Percentiles rank a stretch among this genome's conserved stretches.
phyloP scores from a whole-genome alignment of 2,797 vertebrate species.

The Vireo griseus region DNA sequence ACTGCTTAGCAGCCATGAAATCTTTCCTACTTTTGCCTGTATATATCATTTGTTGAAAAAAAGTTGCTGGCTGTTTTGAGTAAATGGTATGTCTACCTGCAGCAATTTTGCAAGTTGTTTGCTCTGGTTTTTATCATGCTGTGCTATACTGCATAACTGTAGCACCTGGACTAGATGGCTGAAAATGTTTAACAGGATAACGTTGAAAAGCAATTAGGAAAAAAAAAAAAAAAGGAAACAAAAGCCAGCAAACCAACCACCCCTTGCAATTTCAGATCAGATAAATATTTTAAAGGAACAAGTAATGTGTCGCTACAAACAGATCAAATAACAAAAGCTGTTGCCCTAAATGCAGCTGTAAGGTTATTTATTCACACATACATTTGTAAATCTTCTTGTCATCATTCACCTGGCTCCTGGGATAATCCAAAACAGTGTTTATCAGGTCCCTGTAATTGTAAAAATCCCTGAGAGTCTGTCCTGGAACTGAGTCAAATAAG shows the following conservation, averaged over 20 bases:
- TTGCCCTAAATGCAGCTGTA: background rate
- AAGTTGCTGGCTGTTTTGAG: background rate
- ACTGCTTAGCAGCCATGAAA: background rate
- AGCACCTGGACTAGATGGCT: background rate
- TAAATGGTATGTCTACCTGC: background rate
- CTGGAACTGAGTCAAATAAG: background rate
- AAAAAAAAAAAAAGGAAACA: background rate
- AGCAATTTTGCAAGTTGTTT: background rate
- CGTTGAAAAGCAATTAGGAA: background rate
- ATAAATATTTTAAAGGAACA: background rate
- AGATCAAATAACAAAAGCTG: background rate
- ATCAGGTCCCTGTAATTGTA: background rate
- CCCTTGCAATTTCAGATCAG: background rate
- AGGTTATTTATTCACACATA: background rate
- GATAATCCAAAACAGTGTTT: background rate
- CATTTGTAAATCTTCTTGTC: background rate
- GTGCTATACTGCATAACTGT: background rate
- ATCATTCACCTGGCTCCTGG: background rate
- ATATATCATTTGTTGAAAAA: background rate
- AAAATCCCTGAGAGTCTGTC: background rate
- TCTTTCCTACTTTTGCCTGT: background rate
- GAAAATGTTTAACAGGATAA: background rate
- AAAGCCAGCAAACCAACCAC: background rate
- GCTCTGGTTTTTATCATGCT: background rate
- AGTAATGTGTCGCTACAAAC: background rate